These are phyloP conservation scores for Epistrophe grossulariae DNA, from an alignment of 2,888 invertebrate genomes.

Conservation along the genomic window DNA sequence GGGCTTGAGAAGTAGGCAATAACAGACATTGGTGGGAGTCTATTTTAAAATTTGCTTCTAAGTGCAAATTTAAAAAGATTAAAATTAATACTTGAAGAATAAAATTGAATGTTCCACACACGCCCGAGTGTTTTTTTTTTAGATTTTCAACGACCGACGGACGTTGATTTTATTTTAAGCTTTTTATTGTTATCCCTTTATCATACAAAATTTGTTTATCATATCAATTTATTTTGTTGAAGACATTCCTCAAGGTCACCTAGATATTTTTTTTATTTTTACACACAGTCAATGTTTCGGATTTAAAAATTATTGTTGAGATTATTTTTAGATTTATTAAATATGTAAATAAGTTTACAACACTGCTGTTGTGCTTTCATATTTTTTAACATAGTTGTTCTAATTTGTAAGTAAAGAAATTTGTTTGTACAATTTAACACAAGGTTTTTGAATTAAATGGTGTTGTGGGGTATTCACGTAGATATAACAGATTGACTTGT, in stretches of 20 bases:
- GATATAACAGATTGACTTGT: no score
- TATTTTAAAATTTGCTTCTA: no score
- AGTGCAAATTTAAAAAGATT: background rate
- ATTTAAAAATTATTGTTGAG: background rate
- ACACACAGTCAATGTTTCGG: background rate
- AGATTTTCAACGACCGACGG: background rate
- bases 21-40: background rate
- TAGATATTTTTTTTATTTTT: slow-evolving; percentile 1
- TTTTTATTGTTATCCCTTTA: background rate
- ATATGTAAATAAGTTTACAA: background rate
- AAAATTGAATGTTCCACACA: slow-evolving; percentile 10
- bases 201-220: background rate
- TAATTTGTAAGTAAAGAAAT: background rate
- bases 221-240: background rate
- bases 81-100: background rate
- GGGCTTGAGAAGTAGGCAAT: background rate
- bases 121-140: slow-evolving; percentile 23
- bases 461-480: background rate
- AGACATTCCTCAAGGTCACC: slow-evolving; percentile 6
- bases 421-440: background rate
- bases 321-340: background rate
- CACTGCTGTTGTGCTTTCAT: background rate
- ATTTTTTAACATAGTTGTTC: background rate
- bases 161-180: background rate
- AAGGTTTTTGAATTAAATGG: background rate